Evolutionary conservation across 2,797 vertebrate species (phyloP).

Genomic region (Falco berigora): DNA sequence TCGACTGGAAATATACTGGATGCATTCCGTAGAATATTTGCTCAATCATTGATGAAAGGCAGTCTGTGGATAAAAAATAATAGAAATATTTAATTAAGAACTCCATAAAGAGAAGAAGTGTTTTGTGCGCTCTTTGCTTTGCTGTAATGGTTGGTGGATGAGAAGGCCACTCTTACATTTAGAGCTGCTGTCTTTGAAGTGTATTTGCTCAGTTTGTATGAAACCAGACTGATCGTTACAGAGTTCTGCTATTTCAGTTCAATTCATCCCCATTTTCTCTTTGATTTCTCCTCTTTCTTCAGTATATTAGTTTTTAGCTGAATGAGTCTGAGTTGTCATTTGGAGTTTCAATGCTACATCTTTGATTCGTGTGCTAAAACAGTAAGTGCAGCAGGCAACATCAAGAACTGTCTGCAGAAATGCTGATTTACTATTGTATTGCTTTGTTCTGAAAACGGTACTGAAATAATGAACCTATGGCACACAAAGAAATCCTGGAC

Average conservation of each 20-base stretch:
- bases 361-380: conserved; percentile 16
- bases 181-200: background rate
- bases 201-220: background rate
- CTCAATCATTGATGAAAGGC: background rate
- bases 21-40: background rate
- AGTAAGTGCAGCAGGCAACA: background rate
- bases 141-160: background rate
- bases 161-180: background rate
- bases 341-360: background rate
- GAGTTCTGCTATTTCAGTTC: background rate
- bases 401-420: background rate
- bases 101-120: background rate
- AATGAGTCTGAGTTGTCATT: background rate
- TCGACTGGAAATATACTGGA: background rate
- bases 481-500: background rate
- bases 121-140: background rate
- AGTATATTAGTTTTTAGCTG: background rate
- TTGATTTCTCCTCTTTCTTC: background rate
- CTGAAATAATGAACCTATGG: background rate
- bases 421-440: background rate
- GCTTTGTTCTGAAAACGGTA: background rate
- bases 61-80: background rate
- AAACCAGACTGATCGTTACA: background rate
- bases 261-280: background rate
- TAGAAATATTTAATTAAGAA: background rate